Evolutionary conservation across 30 jellyfish, hydroid and myxozoan genomes (phyloP).

Genomic region (Catostylus mosaicus): DNA sequence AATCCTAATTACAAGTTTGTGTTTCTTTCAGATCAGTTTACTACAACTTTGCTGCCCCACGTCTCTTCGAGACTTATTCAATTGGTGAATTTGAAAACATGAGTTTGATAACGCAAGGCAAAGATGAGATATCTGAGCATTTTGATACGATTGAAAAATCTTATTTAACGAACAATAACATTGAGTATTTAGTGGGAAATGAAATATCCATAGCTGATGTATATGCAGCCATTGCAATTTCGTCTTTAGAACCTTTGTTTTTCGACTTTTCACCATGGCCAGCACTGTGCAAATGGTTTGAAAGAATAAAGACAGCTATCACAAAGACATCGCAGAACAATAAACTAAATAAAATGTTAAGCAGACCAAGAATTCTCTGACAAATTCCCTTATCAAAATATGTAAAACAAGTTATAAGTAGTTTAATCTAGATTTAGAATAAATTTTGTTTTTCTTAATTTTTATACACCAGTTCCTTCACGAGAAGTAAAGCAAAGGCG

Average conservation of each 20-base stretch:
- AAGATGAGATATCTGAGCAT: slow-evolving; percentile 51
- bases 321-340: slow-evolving; percentile 32
- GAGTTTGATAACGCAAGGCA: slow-evolving; percentile 50
- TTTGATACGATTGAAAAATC: slow-evolving; percentile 44
- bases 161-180: slow-evolving; percentile 16
- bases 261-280: slow-evolving; percentile 76
- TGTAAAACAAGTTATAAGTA: too few relatives aligned
- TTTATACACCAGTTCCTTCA: too few relatives aligned
- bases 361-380: background rate
- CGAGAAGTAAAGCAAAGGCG: too few relatives aligned
- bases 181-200: slow-evolving; percentile 6
- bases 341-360: slow-evolving; percentile 2
- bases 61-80: slow-evolving; percentile 53
- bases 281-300: slow-evolving; percentile 59
- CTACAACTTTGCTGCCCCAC: slow-evolving; percentile 59
- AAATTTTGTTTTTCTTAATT: too few relatives aligned
- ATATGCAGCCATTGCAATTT: slow-evolving; percentile 25
- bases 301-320: slow-evolving; percentile 38
- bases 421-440: too few relatives aligned
- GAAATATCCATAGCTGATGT: slow-evolving; percentile 65
- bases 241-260: slow-evolving; percentile 43
- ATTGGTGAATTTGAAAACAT: slow-evolving; percentile 63
- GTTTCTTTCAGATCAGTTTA: slow-evolving; percentile 40
- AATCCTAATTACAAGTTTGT: background rate
- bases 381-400: background rate